Conservation (phyloP, 2,113 vertebrate species). For the Canis aureus region DNA sequence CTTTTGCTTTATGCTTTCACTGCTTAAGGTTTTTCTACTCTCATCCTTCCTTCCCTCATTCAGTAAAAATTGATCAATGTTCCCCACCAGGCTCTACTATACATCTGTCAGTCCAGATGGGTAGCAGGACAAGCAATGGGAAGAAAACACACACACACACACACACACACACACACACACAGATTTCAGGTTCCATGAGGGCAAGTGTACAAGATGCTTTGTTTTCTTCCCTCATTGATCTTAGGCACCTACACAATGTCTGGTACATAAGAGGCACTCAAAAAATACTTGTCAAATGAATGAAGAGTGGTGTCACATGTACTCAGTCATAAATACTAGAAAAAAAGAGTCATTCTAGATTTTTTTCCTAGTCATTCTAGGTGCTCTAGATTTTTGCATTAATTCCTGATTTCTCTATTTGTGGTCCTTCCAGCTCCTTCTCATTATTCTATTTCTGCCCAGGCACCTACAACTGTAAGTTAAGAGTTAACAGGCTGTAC, state of each 20-base stretch:
- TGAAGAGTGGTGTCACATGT: background rate
- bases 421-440: background rate
- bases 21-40: background rate
- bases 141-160: background rate
- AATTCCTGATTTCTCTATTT: conserved; percentile 18
- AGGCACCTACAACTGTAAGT: background rate
- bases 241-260: background rate
- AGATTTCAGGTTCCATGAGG: background rate
- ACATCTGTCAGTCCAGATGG: background rate
- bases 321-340: background rate
- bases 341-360: background rate
- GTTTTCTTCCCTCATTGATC: background rate
- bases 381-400: background rate
- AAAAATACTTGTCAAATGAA: background rate
- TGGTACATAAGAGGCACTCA: background rate
- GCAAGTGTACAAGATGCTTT: background rate
- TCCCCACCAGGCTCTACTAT: background rate
- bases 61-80: background rate
- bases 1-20: background rate
- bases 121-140: background rate
- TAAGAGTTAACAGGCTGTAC: background rate
- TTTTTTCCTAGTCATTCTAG: background rate
- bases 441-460: background rate
- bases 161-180: background rate
- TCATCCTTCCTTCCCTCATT: background rate